Conservation (phyloP, 2,888 invertebrate genomes). For the Seira ritae region DNA sequence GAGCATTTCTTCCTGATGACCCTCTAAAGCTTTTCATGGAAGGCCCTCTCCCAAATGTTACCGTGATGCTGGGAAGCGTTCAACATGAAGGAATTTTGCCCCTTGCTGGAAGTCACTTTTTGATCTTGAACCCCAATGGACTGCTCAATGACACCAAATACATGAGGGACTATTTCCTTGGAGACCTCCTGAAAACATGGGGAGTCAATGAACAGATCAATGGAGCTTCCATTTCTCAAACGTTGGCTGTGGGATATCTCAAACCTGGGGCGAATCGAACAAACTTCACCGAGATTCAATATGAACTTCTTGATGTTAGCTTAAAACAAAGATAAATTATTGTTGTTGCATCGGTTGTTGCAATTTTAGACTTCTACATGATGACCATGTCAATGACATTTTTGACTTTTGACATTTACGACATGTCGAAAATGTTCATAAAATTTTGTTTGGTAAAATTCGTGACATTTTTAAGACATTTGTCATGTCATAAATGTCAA, state of each 20-base stretch:
- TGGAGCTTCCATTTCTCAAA: constrained; percentile 57
- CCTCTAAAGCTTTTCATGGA: constrained; percentile 53
- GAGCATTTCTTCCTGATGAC: constrained; percentile 63
- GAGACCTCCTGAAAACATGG: constrained; percentile 51
- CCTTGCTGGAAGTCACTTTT: constrained; percentile 48
- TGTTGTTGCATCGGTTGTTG: no score
- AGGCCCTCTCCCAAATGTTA: constrained; percentile 53
- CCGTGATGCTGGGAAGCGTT: constrained; percentile 59
- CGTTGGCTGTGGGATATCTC: constrained; percentile 48
- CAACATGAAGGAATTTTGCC: constrained; percentile 66
- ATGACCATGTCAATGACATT: no score
- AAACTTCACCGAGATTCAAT: constrained; percentile 34
- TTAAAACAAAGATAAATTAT: neutral
- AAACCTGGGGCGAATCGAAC: constrained; percentile 1
- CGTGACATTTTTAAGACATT: no score
- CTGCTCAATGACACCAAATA: constrained; percentile 49
- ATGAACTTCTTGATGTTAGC: constrained; percentile 61
- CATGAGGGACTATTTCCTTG: constrained; percentile 44
- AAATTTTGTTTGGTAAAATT: no score
- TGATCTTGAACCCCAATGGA: constrained; percentile 32
- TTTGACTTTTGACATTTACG: no score
- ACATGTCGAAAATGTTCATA: no score
- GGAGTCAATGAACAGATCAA: constrained; percentile 49
- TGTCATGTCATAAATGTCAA: no score
- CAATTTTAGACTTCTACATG: no score